These are phyloP conservation scores for Habropoda laboriosa DNA, from an alignment of 1,140 invertebrate genomes.

Conservation along the genomic window DNA sequence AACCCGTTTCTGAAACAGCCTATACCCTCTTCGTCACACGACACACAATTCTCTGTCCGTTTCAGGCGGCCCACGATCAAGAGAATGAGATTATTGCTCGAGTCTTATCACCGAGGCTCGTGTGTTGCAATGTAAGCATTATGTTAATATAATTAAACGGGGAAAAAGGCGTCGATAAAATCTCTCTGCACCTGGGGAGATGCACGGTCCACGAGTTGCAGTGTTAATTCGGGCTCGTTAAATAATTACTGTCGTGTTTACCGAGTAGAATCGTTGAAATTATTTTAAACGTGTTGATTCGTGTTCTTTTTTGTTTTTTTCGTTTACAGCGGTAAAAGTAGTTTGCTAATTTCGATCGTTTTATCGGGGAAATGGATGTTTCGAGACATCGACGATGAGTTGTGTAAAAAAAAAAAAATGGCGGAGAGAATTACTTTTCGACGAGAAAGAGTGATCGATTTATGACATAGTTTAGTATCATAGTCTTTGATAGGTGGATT, in stretches of 20 bases:
- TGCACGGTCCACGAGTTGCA: not conserved
- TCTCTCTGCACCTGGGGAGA: not conserved
- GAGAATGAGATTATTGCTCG: slow-evolving; percentile 19
- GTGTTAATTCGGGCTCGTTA: not conserved
- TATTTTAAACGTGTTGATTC: not conserved
- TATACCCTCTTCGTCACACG: not conserved
- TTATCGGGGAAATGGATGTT: no score
- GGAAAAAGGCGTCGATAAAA: not conserved
- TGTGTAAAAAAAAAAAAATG: no score
- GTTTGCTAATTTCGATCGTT: no score
- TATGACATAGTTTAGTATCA: no score
- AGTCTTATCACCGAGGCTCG: slow-evolving; percentile 10
- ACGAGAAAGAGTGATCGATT: no score
- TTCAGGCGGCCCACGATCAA: not conserved
- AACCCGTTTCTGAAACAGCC: not conserved
- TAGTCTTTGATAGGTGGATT: no score
- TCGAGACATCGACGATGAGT: no score
- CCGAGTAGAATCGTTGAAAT: not conserved
- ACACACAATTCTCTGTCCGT: not conserved
- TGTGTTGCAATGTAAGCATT: not conserved
- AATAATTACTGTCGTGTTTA: not conserved
- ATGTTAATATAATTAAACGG: slow-evolving; percentile 32
- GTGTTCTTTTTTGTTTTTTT: no score
- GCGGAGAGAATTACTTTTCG: no score
- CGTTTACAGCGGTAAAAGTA: no score